phyloP scores from a whole-genome alignment of 2,888 invertebrate species.

The Chironomus tentans region DNA sequence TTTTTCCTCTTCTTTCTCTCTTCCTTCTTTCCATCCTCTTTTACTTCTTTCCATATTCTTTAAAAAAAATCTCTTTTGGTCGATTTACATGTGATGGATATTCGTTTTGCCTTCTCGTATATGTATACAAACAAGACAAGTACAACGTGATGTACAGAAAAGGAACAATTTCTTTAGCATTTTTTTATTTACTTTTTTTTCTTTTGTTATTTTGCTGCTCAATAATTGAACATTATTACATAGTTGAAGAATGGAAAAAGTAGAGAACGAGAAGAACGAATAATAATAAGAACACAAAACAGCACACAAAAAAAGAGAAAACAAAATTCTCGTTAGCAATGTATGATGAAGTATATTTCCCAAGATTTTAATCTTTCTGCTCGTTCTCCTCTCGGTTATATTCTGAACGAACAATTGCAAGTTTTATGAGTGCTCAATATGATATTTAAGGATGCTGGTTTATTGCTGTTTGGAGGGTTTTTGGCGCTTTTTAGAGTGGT shows the following conservation, averaged over 20 bases:
- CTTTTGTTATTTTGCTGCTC: neutral
- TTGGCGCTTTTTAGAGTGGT: too few relatives aligned
- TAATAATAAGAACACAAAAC: neutral
- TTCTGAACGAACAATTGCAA: constrained; percentile 16
- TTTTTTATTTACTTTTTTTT: neutral
- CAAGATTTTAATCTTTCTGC: neutral
- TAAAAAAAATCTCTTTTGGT: neutral
- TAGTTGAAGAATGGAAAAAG: neutral
- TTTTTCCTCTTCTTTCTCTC: neutral
- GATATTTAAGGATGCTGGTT: too few relatives aligned
- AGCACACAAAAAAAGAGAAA: neutral
- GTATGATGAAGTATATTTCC: constrained; percentile 19
- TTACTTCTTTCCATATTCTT: too few relatives aligned
- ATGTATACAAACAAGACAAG: neutral
- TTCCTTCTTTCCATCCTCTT: neutral
- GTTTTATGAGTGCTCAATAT: constrained; percentile 2
- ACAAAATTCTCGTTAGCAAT: constrained; percentile 26
- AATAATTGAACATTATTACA: constrained; percentile 22
- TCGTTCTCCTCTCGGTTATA: neutral
- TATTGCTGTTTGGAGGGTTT: too few relatives aligned
- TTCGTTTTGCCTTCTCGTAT: neutral
- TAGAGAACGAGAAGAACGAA: neutral
- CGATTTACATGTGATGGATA: neutral
- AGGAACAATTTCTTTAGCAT: neutral
- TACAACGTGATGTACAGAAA: neutral